A percentile compares a stretch with the other conserved stretches of the same genome.
Conservation (phyloP, 64 coral and sea anemone genomes). For the Platygyra sinensis region DNA sequence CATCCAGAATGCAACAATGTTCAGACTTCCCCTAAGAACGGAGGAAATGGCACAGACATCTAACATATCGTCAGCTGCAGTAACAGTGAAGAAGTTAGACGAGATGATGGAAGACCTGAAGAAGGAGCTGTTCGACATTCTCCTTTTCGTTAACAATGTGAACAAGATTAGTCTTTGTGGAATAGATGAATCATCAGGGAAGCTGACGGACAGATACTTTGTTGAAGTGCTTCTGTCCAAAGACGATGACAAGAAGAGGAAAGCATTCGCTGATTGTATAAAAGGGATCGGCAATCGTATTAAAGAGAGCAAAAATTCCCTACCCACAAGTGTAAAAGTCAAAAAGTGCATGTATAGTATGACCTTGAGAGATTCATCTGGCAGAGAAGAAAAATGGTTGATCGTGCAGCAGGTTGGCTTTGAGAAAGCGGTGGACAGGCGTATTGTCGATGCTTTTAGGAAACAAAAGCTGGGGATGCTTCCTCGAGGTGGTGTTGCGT, state of each 20-base stretch:
- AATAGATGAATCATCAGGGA: neutral
- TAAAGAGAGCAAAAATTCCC: neutral
- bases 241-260: neutral
- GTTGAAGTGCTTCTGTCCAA: neutral
- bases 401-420: slow-evolving; percentile 66
- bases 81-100: slow-evolving; percentile 18
- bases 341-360: neutral
- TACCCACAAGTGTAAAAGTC: neutral
- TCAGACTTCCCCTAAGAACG: slow-evolving; percentile 67
- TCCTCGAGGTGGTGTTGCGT: slow-evolving; percentile 79
- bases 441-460: slow-evolving; percentile 25
- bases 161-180: slow-evolving; percentile 49
- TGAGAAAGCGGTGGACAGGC: slow-evolving; percentile 5
- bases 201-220: neutral
- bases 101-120: slow-evolving; percentile 45
- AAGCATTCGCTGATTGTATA: neutral
- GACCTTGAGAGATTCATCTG: neutral
- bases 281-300: slow-evolving; percentile 18
- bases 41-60: slow-evolving; percentile 47
- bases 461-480: slow-evolving; percentile 62
- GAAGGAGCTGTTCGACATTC: slow-evolving; percentile 48
- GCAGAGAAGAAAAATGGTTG: slow-evolving; percentile 42
- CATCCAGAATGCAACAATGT: slow-evolving; percentile 63
- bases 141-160: slow-evolving; percentile 69
- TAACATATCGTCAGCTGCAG: slow-evolving; percentile 28